Evolutionary conservation across 2,113 vertebrate species (phyloP).

Genomic region (Callipepla squamata): DNA sequence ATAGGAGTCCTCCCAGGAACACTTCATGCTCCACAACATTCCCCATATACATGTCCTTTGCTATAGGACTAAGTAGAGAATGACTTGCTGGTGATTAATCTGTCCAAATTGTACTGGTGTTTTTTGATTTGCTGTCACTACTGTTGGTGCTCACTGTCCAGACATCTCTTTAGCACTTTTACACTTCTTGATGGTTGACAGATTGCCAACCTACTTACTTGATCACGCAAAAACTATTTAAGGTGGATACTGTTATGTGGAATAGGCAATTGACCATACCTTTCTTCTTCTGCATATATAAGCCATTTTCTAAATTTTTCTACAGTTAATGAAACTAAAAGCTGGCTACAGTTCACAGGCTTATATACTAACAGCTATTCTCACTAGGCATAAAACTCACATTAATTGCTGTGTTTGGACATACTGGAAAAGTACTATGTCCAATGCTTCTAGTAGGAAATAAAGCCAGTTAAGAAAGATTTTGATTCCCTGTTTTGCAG

Average conservation of each 20-base stretch:
- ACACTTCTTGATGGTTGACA: neutral
- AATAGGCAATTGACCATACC: neutral
- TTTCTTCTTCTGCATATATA: neutral
- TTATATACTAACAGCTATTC: neutral
- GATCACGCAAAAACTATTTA: neutral
- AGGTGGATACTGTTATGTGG: neutral
- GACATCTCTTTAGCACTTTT: neutral
- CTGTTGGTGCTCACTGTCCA: neutral
- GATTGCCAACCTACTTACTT: neutral
- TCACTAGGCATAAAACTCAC: neutral
- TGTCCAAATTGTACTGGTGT: neutral
- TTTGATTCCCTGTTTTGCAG: neutral
- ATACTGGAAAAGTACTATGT: neutral
- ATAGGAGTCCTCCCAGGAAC: neutral
- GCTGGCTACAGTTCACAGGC: rapidly evolving
- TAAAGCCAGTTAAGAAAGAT: neutral
- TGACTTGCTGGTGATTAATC: neutral
- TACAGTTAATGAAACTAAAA: neutral
- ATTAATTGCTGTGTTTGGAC: neutral
- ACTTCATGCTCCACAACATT: neutral
- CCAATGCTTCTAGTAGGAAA: neutral
- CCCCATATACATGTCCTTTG: neutral
- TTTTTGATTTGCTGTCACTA: neutral
- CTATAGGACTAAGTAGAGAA: neutral
- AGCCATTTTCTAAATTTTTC: neutral